Percentiles rank a stretch among this genome's conserved stretches.
Conservation (phyloP, 2,888 invertebrate species). For the Synergus gifuensis region DNA sequence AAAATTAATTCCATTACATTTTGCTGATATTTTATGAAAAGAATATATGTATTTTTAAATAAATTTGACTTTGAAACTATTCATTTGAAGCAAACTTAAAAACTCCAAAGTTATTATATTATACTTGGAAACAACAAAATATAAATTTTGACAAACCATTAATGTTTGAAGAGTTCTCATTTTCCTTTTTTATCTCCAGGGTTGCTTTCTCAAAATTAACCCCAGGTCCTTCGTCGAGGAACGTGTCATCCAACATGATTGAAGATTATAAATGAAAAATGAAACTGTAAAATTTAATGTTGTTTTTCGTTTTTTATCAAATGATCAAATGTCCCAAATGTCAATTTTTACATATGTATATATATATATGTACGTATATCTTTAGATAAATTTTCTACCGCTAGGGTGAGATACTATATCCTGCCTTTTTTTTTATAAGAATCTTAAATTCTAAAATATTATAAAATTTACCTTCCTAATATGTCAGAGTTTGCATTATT, state of each 20-base stretch:
- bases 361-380: no score
- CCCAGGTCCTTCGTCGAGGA: slow-evolving; percentile 66
- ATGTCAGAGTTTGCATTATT: no score
- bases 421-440: no score
- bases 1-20: not conserved
- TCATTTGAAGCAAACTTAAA: not conserved
- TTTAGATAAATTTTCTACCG: no score
- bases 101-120: not conserved
- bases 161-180: slow-evolving; percentile 4
- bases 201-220: slow-evolving; percentile 68
- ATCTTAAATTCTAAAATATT: no score
- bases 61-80: not conserved
- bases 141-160: not conserved
- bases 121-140: not conserved
- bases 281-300: not conserved
- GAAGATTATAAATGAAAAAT: not conserved
- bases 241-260: slow-evolving; percentile 63
- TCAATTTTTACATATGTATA: no score
- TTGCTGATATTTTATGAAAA: not conserved
- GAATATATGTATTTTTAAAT: not conserved
- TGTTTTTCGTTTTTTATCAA: no score
- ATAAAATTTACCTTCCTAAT: no score
- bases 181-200: slow-evolving; percentile 64
- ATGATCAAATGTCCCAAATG: no score
- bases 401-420: no score